Evolutionary conservation across 1,140 invertebrate species (phyloP).

Genomic region (Meloidogyne chitwoodi): DNA sequence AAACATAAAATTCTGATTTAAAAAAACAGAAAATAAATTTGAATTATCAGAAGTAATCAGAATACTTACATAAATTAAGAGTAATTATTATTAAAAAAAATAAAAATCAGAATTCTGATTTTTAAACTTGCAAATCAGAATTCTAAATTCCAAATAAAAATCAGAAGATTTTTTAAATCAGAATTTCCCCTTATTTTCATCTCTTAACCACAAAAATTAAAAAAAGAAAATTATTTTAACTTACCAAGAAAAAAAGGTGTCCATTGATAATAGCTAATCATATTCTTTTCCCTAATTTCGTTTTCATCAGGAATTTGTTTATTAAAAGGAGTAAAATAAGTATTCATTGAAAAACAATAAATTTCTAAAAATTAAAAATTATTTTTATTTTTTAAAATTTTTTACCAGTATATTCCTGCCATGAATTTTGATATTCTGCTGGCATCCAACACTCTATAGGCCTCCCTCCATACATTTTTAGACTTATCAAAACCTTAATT

Average conservation of each 20-base stretch:
- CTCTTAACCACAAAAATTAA: neutral
- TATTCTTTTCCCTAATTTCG: conserved; percentile 40
- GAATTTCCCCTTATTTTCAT: too few relatives aligned
- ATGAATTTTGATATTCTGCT: conserved; percentile 55
- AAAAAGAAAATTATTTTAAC: neutral
- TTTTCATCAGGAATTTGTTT: conserved; percentile 41
- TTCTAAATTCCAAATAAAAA: too few relatives aligned
- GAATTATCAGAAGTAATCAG: too few relatives aligned
- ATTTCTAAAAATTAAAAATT: conserved; percentile 55
- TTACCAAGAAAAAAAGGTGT: conserved; percentile 62
- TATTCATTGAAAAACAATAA: conserved; percentile 58
- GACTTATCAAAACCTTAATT: conserved; percentile 50
- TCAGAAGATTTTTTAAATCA: too few relatives aligned
- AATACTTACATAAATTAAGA: too few relatives aligned
- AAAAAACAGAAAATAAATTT: too few relatives aligned
- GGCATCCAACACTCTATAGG: conserved; percentile 57
- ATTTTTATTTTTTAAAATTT: neutral
- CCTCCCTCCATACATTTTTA: conserved; percentile 59
- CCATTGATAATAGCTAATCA: conserved; percentile 65
- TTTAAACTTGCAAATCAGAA: too few relatives aligned
- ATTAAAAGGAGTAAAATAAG: conserved; percentile 51
- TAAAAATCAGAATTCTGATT: too few relatives aligned
- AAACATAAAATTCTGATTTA: too few relatives aligned
- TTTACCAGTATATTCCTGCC: conserved; percentile 56
- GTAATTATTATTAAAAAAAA: too few relatives aligned